Conservation (phyloP, 2,888 invertebrate genomes). For the Tolmerus cingulatus region DNA sequence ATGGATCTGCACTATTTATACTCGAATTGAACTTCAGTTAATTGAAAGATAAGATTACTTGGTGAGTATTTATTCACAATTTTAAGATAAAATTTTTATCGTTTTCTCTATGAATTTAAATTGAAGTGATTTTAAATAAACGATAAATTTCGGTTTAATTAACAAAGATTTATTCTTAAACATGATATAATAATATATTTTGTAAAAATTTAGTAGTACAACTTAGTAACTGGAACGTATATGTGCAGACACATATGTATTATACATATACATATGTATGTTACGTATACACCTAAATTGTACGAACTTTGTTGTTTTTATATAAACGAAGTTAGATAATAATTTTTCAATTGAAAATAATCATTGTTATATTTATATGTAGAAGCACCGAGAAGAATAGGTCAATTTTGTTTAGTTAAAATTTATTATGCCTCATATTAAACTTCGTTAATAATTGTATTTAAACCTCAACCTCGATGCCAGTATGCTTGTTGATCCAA, state of each 20-base stretch:
- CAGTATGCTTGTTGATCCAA: constrained; percentile 33
- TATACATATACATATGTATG: no score
- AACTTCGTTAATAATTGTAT: not conserved
- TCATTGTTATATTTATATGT: no score
- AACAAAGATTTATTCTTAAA: no score
- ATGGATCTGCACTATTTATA: not conserved
- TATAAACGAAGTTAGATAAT: not conserved
- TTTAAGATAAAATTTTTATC: not conserved
- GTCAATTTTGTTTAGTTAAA: not conserved
- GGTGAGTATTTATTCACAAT: not conserved
- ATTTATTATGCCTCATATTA: not conserved
- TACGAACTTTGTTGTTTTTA: no score
- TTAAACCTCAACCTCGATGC: not conserved
- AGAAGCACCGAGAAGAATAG: not conserved
- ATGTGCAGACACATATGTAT: no score
- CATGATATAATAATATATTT: no score
- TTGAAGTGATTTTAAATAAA: no score
- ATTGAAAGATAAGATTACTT: not conserved
- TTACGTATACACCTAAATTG: no score
- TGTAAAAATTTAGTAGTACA: no score
- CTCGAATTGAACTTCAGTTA: not conserved
- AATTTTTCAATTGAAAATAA: not conserved
- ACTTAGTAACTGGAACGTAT: no score
- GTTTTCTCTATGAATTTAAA: not conserved
- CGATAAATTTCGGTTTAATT: no score